Conservation (phyloP, 1,140 invertebrate species). For the Ceratina australensis region DNA sequence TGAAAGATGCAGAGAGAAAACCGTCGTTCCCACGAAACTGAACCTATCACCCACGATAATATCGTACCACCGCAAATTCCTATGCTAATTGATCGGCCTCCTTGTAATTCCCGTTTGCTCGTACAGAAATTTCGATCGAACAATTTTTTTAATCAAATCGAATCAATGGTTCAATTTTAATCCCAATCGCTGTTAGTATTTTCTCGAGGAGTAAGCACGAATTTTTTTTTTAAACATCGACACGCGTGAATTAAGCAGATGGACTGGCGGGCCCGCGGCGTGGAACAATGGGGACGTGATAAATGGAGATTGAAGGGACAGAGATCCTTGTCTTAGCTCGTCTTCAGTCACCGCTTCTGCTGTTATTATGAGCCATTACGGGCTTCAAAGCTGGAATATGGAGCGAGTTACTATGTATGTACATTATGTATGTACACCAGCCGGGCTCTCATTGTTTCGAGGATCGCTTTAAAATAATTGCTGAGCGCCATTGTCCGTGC, state of each 20-base stretch:
- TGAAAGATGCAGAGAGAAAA: constrained; percentile 27
- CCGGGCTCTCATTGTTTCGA: constrained; percentile 16
- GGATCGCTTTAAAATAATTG: constrained; percentile 38
- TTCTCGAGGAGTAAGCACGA: too few species aligned
- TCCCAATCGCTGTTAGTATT: too few species aligned
- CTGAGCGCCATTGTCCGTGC: constrained; percentile 21
- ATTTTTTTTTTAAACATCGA: too few species aligned
- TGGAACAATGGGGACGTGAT: constrained; percentile 17
- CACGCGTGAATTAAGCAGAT: constrained; percentile 10
- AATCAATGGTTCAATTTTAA: too few species aligned
- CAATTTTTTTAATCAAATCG: too few species aligned
- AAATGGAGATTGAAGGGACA: constrained; percentile 26
- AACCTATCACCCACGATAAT: constrained; percentile 29
- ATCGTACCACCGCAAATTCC: constrained; percentile 1
- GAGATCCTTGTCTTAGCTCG: constrained; percentile 13
- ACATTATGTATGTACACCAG: too few species aligned
- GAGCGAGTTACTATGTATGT: constrained; percentile 6
- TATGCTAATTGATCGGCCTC: constrained; percentile 13
- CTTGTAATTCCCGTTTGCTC: too few species aligned
- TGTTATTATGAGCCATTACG: constrained; percentile 24
- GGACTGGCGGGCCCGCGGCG: neutral
- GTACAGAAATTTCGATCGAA: too few species aligned
- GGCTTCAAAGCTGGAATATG: constrained; percentile 23
- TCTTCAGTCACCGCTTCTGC: constrained; percentile 21
- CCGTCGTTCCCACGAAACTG: neutral